Percentiles rank a stretch among this genome's conserved stretches.
These are phyloP conservation scores for Tadarida brasiliensis DNA, from an alignment of 2,797 vertebrate genomes.

Conservation along the genomic window DNA sequence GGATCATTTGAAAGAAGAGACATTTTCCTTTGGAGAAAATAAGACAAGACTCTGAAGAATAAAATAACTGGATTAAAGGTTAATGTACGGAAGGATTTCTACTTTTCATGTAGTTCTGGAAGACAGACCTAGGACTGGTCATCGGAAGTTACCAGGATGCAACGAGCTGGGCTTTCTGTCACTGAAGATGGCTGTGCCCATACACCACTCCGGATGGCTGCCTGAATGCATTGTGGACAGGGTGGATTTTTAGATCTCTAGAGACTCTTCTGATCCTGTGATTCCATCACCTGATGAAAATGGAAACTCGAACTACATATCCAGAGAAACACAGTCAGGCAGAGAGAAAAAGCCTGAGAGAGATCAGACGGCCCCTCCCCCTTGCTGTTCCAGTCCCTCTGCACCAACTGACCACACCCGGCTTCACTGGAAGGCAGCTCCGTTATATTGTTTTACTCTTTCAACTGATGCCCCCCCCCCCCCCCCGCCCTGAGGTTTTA, in stretches of 20 bases:
- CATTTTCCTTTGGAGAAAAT: not conserved
- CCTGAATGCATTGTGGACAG: too few species aligned
- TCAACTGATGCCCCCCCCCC: not conserved
- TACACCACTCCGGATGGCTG: not conserved
- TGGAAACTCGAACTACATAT: not conserved
- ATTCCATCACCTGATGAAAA: not conserved
- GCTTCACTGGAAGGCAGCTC: not conserved
- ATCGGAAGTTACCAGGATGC: not conserved
- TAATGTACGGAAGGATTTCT: not conserved
- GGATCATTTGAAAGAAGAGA: not conserved
- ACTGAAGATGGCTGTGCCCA: fast-evolving
- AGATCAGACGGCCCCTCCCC: not conserved
- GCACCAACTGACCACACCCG: not conserved
- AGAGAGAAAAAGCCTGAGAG: not conserved
- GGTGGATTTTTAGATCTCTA: not conserved
- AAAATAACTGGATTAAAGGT: not conserved
- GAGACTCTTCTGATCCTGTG: not conserved
- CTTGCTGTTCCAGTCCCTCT: not conserved
- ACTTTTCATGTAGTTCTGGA: not conserved
- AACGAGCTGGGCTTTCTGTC: not conserved
- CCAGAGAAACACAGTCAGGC: not conserved
- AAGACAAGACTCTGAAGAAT: not conserved
- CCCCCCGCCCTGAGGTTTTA: not conserved
- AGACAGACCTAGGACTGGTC: not conserved
- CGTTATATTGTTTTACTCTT: not conserved